Evolutionary conservation across 2,888 invertebrate genomes (phyloP).

Genomic region (Rhogogaster chlorosoma): DNA sequence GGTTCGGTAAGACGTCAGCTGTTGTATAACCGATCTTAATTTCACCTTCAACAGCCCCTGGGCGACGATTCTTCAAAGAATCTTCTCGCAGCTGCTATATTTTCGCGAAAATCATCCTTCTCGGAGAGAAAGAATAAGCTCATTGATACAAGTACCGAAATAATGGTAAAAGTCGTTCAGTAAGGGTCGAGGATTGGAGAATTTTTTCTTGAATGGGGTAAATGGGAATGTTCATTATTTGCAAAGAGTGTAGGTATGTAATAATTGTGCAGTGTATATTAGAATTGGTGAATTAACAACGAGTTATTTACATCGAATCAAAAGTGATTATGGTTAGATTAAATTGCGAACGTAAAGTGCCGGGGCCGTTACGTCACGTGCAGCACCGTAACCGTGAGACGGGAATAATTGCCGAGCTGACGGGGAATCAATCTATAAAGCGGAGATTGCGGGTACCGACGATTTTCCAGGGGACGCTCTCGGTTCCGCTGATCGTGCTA

Average conservation of each 20-base stretch:
- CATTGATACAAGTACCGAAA: background rate
- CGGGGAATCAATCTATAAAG: constrained; percentile 39
- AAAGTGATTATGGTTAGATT: background rate
- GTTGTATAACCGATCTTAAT: background rate
- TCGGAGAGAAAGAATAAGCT: background rate
- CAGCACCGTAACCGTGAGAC: constrained; percentile 17
- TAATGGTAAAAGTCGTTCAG: background rate
- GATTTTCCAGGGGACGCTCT: constrained; percentile 25
- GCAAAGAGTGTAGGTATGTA: background rate
- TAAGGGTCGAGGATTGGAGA: background rate
- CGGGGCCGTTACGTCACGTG: constrained; percentile 16
- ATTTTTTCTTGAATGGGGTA: background rate
- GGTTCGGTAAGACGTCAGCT: background rate
- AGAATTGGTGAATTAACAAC: background rate
- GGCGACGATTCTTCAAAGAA: background rate
- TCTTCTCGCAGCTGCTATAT: background rate
- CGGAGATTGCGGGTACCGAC: constrained; percentile 34
- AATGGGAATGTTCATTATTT: background rate
- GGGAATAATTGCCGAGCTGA: constrained; percentile 29
- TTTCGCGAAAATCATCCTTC: background rate
- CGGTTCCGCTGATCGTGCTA: background rate
- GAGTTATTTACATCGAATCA: background rate
- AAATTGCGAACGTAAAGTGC: constrained; percentile 7
- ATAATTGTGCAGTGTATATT: background rate
- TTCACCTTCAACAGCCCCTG: background rate